Evolutionary conservation across 2,113 vertebrate genomes (phyloP).

Genomic region (Diphyllodes magnificus): DNA sequence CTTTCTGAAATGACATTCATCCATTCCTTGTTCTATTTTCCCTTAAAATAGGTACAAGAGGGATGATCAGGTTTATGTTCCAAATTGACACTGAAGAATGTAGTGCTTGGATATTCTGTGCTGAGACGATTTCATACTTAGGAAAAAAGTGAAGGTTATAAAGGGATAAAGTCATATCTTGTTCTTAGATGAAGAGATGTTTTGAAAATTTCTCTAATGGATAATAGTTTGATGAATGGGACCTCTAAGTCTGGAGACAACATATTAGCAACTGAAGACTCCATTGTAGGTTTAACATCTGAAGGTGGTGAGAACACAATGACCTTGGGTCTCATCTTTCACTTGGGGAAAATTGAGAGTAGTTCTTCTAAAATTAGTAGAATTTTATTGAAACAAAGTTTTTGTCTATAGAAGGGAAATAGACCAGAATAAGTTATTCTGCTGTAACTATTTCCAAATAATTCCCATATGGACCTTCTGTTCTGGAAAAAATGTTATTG

Average conservation of each 20-base stretch:
- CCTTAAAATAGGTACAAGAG: not conserved
- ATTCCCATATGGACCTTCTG: not conserved
- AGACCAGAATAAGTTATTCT: not conserved
- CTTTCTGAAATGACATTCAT: not conserved
- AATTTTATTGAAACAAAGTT: not conserved
- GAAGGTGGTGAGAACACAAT: not conserved
- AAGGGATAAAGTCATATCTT: not conserved
- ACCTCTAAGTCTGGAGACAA: not conserved
- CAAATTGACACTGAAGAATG: not conserved
- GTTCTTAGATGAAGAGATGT: not conserved
- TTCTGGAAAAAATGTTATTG: not conserved
- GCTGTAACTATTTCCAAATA: not conserved
- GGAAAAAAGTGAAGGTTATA: not conserved
- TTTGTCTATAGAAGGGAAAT: not conserved
- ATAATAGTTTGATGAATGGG: not conserved
- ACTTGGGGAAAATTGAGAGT: not conserved
- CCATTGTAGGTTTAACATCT: not conserved
- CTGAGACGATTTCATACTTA: not conserved
- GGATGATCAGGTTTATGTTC: not conserved
- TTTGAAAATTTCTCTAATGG: not conserved
- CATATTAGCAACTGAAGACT: not conserved
- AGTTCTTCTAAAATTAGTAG: not conserved
- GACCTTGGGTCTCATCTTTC: not conserved
- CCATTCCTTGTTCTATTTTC: not conserved
- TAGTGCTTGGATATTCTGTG: not conserved